phyloP scores from a whole-genome alignment of 2,888 invertebrate species.

The Tolmerus cingulatus region DNA sequence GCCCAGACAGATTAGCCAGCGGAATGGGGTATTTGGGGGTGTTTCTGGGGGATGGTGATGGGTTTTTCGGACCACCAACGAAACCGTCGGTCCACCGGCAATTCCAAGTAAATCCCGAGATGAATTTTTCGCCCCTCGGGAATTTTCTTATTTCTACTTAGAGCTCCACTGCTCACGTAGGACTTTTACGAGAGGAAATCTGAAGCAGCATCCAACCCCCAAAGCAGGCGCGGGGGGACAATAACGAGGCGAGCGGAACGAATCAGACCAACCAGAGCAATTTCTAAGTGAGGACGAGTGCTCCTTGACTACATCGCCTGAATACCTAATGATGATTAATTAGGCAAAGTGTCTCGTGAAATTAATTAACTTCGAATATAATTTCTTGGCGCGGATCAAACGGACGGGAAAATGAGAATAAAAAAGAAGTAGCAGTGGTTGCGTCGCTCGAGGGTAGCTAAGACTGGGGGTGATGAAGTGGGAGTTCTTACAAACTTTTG shows the following conservation, averaged over 20 bases:
- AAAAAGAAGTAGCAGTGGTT: background rate
- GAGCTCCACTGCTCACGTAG: background rate
- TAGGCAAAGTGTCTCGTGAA: slow-evolving; percentile 47
- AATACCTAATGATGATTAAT: slow-evolving; percentile 48
- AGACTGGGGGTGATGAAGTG: background rate
- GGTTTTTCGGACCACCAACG: background rate
- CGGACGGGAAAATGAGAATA: background rate
- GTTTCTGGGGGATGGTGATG: background rate
- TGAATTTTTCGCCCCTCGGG: background rate
- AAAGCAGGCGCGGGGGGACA: background rate
- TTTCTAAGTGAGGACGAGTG: background rate
- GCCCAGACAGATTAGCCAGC: background rate
- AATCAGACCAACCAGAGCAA: background rate
- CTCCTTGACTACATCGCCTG: slow-evolving; percentile 40
- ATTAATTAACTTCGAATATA: slow-evolving; percentile 48
- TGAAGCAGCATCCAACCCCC: background rate
- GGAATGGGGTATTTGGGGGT: background rate
- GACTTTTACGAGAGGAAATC: background rate
- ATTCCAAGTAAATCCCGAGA: background rate
- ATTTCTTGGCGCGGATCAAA: background rate
- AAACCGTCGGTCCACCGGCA: background rate
- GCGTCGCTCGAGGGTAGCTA: background rate
- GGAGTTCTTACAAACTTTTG: background rate
- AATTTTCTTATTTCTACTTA: background rate
- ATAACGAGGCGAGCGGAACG: background rate